Evolutionary conservation across 2,113 vertebrate genomes (phyloP).

Genomic region (Myotis davidii): DNA sequence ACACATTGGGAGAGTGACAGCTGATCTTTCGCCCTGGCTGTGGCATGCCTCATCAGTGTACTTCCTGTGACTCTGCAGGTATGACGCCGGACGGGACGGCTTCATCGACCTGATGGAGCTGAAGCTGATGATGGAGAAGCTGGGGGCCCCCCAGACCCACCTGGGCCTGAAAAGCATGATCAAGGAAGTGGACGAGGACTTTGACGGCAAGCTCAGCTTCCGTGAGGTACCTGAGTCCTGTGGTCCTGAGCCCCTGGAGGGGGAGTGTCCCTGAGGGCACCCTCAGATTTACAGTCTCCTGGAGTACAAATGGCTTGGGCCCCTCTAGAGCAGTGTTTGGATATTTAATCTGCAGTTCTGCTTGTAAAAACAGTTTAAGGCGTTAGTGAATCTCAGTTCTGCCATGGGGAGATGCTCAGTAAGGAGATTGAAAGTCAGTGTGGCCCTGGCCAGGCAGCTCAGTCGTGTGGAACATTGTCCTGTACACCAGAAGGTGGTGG

Average conservation of each 20-base stretch:
- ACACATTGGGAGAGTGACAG: fast-evolving
- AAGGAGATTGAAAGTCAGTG: not conserved
- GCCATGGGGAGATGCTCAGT: not conserved
- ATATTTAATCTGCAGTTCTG: not conserved
- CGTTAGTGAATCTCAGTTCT: not conserved
- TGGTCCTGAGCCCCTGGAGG: fast-evolving
- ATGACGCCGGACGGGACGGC: constrained; percentile 85
- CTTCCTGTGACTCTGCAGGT: constrained; percentile 72
- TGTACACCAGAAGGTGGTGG: not conserved
- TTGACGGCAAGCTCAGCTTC: constrained; percentile 87
- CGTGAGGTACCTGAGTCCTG: constrained; percentile 81
- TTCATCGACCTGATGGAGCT: constrained; percentile 89
- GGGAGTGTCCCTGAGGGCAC: fast-evolving
- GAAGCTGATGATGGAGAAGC: constrained; percentile 90
- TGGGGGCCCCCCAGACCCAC: constrained; percentile 88
- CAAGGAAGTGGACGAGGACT: constrained; percentile 89
- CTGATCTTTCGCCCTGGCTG: not conserved
- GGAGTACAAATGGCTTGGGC: not conserved
- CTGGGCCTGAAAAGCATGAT: constrained; percentile 89
- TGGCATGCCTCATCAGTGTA: fast-evolving
- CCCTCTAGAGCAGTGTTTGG: not conserved
- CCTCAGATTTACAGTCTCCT: too few species aligned
- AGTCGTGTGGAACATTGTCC: too few species aligned
- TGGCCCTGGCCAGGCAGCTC: not conserved
- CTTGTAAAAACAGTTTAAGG: not conserved